Evolutionary conservation across 2,113 vertebrate species (phyloP).

Genomic region (Tetrax tetrax): DNA sequence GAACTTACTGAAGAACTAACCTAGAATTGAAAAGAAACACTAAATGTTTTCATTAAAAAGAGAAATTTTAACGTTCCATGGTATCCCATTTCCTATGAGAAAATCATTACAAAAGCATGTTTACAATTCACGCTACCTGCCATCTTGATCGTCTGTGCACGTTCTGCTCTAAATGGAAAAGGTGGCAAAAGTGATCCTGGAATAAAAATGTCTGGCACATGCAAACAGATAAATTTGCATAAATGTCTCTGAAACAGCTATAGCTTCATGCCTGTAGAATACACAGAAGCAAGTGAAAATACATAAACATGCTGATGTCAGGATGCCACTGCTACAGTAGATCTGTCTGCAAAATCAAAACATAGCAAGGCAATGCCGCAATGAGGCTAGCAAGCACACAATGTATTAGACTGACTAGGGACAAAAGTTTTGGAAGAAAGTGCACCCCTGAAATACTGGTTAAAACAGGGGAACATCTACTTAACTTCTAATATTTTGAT

Average conservation of each 20-base stretch:
- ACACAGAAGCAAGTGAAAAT: not conserved
- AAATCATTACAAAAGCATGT: not conserved
- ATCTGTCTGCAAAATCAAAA: not conserved
- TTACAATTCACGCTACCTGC: not conserved
- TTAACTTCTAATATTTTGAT: not conserved
- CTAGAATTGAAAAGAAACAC: not conserved
- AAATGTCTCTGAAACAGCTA: not conserved
- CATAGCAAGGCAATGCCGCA: not conserved
- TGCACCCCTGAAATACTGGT: not conserved
- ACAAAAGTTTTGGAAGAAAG: not conserved
- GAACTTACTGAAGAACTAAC: not conserved
- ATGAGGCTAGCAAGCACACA: not conserved
- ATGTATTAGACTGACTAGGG: not conserved
- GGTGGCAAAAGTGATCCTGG: not conserved
- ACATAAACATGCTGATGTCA: not conserved
- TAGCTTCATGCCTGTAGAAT: not conserved
- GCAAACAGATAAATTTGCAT: not conserved
- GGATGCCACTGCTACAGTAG: not conserved
- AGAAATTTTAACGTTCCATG: not conserved
- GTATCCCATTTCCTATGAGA: not conserved
- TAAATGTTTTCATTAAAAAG: not conserved
- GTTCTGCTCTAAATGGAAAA: not conserved
- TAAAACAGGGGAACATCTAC: not conserved
- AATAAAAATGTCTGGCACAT: not conserved
- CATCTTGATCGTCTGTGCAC: not conserved